phyloP scores from a whole-genome alignment of 2,113 vertebrate species.

The Xiphophorus maculatus region DNA sequence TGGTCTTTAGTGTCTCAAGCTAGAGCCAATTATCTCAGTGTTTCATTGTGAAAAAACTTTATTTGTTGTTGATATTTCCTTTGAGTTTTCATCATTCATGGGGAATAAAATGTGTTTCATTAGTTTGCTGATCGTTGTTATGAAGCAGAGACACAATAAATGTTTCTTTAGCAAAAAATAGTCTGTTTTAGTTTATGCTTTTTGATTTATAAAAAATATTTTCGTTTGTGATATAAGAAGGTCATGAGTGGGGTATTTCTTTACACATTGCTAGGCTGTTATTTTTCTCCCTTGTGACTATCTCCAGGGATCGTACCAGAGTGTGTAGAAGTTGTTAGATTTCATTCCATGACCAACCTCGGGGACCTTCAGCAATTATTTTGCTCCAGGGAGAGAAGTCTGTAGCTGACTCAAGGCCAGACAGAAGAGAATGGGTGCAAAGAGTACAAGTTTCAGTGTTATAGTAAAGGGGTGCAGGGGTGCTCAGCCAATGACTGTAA shows the following conservation, averaged over 20 bases:
- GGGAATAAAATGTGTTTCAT: constrained; percentile 18
- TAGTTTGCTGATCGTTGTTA: constrained; percentile 26
- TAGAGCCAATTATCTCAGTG: constrained; percentile 33
- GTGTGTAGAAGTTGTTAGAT: constrained; percentile 56
- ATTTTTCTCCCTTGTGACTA: constrained; percentile 28
- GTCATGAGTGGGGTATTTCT: constrained; percentile 21
- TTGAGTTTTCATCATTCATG: constrained; percentile 37
- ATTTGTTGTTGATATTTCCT: constrained; percentile 40
- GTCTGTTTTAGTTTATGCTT: background rate
- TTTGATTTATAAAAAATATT: constrained; percentile 11
- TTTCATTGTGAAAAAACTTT: constrained; percentile 22
- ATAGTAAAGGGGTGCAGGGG: constrained; percentile 36
- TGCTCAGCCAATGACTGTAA: constrained; percentile 25
- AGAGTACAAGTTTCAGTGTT: constrained; percentile 3
- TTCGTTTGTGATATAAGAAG: constrained; percentile 38
- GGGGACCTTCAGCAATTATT: constrained; percentile 66
- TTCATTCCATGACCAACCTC: constrained; percentile 65
- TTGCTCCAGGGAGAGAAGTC: constrained; percentile 56
- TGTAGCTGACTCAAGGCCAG: constrained; percentile 47
- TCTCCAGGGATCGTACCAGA: constrained; percentile 38
- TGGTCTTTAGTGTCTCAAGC: constrained; percentile 19
- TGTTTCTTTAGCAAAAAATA: constrained; percentile 14
- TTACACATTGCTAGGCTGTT: constrained; percentile 33
- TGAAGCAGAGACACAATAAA: constrained; percentile 11
- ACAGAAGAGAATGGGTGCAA: constrained; percentile 24